Evolutionary conservation across 2,888 invertebrate species (phyloP).

Genomic region (Aporophyla nigra): DNA sequence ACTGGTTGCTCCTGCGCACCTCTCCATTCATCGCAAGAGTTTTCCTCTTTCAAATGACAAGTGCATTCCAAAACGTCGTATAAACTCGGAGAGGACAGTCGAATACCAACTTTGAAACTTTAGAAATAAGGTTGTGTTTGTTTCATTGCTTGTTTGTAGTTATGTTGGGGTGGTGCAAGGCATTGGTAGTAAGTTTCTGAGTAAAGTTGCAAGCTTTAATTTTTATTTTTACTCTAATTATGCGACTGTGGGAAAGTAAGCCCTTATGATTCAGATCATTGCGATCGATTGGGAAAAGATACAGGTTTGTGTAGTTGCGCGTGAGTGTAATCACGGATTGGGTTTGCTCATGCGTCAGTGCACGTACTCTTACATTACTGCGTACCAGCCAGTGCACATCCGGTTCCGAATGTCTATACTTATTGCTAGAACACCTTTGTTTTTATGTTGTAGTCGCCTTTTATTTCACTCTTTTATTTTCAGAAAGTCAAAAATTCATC

Average conservation of each 20-base stretch:
- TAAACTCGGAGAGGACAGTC: background rate
- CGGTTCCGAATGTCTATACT: background rate
- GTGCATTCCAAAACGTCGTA: slow-evolving; percentile 39
- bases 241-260: slow-evolving; percentile 74
- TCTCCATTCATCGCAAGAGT: slow-evolving; percentile 66
- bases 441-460: too few species aligned
- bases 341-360: slow-evolving; percentile 55
- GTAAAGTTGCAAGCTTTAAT: slow-evolving; percentile 68
- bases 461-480: background rate
- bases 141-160: background rate
- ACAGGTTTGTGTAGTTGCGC: slow-evolving; percentile 38
- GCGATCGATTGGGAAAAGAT: slow-evolving; percentile 45
- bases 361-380: slow-evolving; percentile 36
- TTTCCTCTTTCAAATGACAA: slow-evolving; percentile 64
- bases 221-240: slow-evolving; percentile 74
- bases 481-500: background rate
- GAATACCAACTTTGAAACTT: slow-evolving; percentile 12
- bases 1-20: slow-evolving; percentile 72
- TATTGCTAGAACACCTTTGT: background rate
- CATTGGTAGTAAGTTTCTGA: slow-evolving; percentile 73
- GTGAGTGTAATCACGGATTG: slow-evolving; percentile 44
- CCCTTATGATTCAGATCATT: slow-evolving; percentile 64
- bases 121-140: slow-evolving; percentile 20
- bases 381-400: slow-evolving; percentile 4
- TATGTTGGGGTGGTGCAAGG: background rate